Base-by-base conservation (phyloP, 92 coral and sea anemone species). In the Anthopleura xanthogrammica region DNA sequence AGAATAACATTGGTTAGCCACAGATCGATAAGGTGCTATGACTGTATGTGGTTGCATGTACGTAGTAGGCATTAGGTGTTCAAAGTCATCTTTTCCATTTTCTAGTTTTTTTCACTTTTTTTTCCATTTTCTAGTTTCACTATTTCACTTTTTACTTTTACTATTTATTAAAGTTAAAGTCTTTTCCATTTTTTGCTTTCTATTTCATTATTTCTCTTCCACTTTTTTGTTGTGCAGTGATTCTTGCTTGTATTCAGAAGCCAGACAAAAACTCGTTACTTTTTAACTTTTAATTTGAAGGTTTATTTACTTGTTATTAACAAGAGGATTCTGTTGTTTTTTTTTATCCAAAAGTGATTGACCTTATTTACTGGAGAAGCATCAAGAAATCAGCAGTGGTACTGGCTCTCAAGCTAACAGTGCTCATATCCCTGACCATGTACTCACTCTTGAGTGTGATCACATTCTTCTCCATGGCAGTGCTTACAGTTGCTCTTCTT, bases 391-490 rank as follows among this genome's bases (percentile, higher is more conserved):
- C 98, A 66, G 98, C 89, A 0, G 88, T 94, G 13, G 91, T 96
- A 66, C 88, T 96, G 83, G 94, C 91, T 8, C 90, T 91, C n/a
- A 75, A 62, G 14, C 57, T 96, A 77, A 88, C 94, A 54, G 85
- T 94, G 16, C 92, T 96, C 60, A 56, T 89, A 40, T 96, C 98
- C 2, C 84, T 96, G 83, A 83, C 78, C n/a, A 77, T 77, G 55
- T 95, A 94, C 64, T 92, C 99, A 0, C 82, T 89, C 14, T 65
- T 96, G 75, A 96, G 99, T 81, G 99, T 96, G 40, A 41, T 94
- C 20, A 94, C 99, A 1, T 94, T 96, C 98, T 96, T 96, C 90
- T 92, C 99, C 57, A 95, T 96, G 95, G 97, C 99, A 10, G 70
- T 96, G 13, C 89, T 96, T 43, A 96, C 99, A 56, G 98, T 96